Base-by-base conservation (phyloP, 2,113 vertebrate species). In the Notothenia coriiceps region DNA sequence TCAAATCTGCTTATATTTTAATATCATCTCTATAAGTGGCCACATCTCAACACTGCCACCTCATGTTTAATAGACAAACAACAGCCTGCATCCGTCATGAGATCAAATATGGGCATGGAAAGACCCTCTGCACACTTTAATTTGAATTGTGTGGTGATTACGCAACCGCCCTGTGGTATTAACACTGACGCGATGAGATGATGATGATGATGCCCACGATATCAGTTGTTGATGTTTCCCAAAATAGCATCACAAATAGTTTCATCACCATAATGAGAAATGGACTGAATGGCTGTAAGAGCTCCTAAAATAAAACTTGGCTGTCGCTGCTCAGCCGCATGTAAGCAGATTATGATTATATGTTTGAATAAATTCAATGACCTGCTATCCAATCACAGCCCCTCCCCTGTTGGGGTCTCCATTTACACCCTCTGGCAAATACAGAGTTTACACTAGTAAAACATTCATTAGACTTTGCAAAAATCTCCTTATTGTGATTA, bases 161-260 rank as follows among this genome's bases (percentile, higher is more conserved):
- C 5, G 35, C 55, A 70, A 69, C 44, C n/a, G 11, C 18, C 17
- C 4, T 10, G 52, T 56, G 50, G 7, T 10, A 35, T 49, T 11
- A 22, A n/a, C 49, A 0, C 22, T 13, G 13, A 70, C n/a, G 49
- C 62, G 77, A 74, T 29, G 54, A 25, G n/a, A 73, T 4, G 40
- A 76, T 49, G 50, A 79, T 40, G 60, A 79, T 46, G 70, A 62
- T 71, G 5, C 63, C 14, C 1, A 56, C 18, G 18, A 55, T 64
- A 72, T 89, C 63, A 69, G 11, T 65, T 84, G 80, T 84, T 59
- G 71, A 20, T 59, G 33, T 78, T 56, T 72, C 82, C 80, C 46
- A 47, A 90, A 92, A 92, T 88, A 88, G 72, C 33, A 10, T n/a
- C 46, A 18, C 44, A 74, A 84, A 87, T 88, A 80, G 72, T 88